phyloP scores from a whole-genome alignment of 2,113 vertebrate species.

The Girardinichthys multiradiatus region DNA sequence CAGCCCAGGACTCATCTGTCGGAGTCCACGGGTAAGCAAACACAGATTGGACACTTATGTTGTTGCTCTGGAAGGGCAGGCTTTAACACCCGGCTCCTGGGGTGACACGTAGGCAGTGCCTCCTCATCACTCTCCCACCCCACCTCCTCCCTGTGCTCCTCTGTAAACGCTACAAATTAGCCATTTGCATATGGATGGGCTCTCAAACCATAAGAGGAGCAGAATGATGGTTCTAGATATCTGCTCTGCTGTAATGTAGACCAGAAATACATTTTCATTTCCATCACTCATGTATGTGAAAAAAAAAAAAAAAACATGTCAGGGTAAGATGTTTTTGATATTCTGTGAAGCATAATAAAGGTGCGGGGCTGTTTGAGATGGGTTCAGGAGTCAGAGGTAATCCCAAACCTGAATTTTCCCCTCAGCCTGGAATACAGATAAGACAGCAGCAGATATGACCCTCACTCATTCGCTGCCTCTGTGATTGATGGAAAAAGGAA shows the following conservation, averaged over 20 bases:
- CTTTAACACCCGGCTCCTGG: constrained; percentile 67
- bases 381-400: constrained; percentile 72
- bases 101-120: constrained; percentile 69
- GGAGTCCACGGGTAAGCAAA: constrained; percentile 81
- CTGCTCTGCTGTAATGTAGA: constrained; percentile 33
- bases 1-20: constrained; percentile 69
- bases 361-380: constrained; percentile 45
- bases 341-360: constrained; percentile 59
- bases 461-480: constrained; percentile 46
- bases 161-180: constrained; percentile 76
- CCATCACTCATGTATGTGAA: constrained; percentile 42
- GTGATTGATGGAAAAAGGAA: constrained; percentile 72
- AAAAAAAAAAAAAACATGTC: constrained; percentile 23
- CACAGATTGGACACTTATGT: constrained; percentile 81
- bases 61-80: constrained; percentile 63
- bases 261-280: constrained; percentile 56
- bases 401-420: constrained; percentile 77
- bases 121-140: constrained; percentile 66
- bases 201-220: constrained; percentile 70
- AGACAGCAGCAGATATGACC: constrained; percentile 69
- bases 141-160: constrained; percentile 64
- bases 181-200: constrained; percentile 75
- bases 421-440: constrained; percentile 79
- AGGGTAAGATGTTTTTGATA: constrained; percentile 5
- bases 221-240: constrained; percentile 47